Conservation (phyloP, 64 coral and sea anemone genomes). For the Pocillopora verrucosa region DNA sequence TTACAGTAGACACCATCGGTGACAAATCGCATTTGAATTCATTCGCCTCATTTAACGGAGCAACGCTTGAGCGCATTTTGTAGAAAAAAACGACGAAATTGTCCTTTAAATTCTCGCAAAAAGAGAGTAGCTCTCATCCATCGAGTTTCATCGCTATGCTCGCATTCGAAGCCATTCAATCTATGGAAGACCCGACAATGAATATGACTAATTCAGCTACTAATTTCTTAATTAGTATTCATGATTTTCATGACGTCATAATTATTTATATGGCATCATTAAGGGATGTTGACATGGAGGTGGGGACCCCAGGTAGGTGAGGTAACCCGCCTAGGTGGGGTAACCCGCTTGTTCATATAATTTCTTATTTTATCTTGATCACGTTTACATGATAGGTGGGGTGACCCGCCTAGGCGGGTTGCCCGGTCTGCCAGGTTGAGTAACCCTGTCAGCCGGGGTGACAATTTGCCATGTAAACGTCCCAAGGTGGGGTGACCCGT, state of each 20-base stretch:
- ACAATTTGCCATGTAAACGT: too few species aligned
- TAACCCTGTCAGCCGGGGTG: too few species aligned
- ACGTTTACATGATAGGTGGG: too few species aligned
- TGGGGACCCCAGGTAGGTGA: too few species aligned
- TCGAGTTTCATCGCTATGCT: not conserved
- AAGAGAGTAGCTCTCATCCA: not conserved
- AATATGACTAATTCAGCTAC: not conserved
- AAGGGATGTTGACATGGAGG: too few species aligned
- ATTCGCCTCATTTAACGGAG: not conserved
- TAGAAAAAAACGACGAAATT: not conserved
- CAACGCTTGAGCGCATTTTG: not conserved
- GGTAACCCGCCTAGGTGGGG: too few species aligned
- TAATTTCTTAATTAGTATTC: not conserved
- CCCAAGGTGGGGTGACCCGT: too few species aligned
- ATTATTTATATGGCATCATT: not conserved
- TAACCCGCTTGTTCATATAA: too few species aligned
- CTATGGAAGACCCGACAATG: not conserved
- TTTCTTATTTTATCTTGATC: too few species aligned
- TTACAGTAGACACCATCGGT: not conserved
- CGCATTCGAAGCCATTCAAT: not conserved
- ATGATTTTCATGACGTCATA: not conserved
- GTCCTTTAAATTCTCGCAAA: not conserved
- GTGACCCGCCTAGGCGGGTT: too few species aligned
- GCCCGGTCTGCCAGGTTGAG: too few species aligned
- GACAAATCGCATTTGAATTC: not conserved